Base-by-base conservation (phyloP, 2,113 vertebrate species). In the Catharus bicknelli region DNA sequence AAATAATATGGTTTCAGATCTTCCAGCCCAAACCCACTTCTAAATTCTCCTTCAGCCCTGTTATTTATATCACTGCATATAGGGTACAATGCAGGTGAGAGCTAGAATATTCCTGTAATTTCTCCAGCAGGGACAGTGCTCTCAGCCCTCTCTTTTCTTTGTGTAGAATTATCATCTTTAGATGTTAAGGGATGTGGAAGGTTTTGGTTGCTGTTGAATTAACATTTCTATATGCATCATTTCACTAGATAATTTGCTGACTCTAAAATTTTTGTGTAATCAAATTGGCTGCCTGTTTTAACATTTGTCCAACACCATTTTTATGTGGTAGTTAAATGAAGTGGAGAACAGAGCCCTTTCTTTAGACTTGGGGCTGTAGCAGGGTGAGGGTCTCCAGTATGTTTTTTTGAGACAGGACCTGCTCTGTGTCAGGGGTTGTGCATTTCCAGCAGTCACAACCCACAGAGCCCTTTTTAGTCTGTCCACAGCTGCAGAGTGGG, bases 241-340 rank as follows among this genome's bases (percentile, higher is more conserved):
- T 92, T 94, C 92, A 89, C 67, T 45, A 87, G 94, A 72, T 82
- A 50, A 92, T 95, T 95, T 95, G 93, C 93, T 85, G 94, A 93
- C 63, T 82, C 76, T 75, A 13, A 55, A 50, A 57, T 94, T 96
- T 93, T 94, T 88, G 57, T 91, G 63, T 90, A 76, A 55, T 75
- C 80, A 93, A 63, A 89, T 88, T 70, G 84, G n/a, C 86, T 68
- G 25, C 30, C 70, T 83, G 43, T 67, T 92, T 57, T 51, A 83
- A 64, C 57, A 54, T 83, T 89, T 89, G 70, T 89, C 70, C 42
- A 62, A 83, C 87, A 89, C 78, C 55, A 83, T 87, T 90, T 82
- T 66, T 53, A 90, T 87, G 47, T 83, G 59, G 45, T 47, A 42
- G 73, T 84, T 93, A 85, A 90, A 57, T 36, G 47, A 50, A 62